phyloP scores from a whole-genome alignment of 1,140 invertebrate genomes.

The Philopotamus ludificatus region DNA sequence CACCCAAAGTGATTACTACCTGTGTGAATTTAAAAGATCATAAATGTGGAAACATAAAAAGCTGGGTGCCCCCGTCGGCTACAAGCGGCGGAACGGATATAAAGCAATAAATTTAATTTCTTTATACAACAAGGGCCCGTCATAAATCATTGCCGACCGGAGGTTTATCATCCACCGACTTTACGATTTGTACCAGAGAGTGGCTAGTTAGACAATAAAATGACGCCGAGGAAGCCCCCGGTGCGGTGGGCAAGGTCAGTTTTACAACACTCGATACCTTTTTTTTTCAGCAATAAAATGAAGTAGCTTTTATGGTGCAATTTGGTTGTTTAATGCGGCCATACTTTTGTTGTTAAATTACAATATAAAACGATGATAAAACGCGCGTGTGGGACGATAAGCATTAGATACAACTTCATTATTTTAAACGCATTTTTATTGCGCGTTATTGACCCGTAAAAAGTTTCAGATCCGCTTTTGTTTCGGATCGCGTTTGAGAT shows the following conservation, averaged over 20 bases:
- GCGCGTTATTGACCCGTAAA: slow-evolving; percentile 29
- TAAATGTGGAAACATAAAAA: neutral
- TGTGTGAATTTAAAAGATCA: slow-evolving; percentile 8
- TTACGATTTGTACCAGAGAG: slow-evolving; percentile 37
- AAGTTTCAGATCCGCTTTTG: neutral
- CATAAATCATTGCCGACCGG: slow-evolving; percentile 5
- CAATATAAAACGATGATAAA: slow-evolving; percentile 41
- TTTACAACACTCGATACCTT: slow-evolving; percentile 41
- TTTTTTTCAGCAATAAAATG: slow-evolving; percentile 42
- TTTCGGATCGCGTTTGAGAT: neutral
- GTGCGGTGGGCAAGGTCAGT: slow-evolving; percentile 39
- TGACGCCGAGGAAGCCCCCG: slow-evolving; percentile 30
- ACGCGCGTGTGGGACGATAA: slow-evolving; percentile 35
- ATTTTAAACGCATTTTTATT: slow-evolving; percentile 39
- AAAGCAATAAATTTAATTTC: slow-evolving; percentile 12
- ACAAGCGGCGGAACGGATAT: neutral
- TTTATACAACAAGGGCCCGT: neutral
- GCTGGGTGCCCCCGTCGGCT: neutral
- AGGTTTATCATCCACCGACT: slow-evolving; percentile 9
- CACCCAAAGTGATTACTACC: neutral
- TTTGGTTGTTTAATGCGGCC: slow-evolving; percentile 40
- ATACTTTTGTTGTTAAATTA: slow-evolving; percentile 42
- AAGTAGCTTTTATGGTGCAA: slow-evolving; percentile 41
- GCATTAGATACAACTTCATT: slow-evolving; percentile 37
- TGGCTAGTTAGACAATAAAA: slow-evolving; percentile 40